Evolutionary conservation across 2,113 vertebrate species (phyloP), one percentile per base, ranked within the genome.

Genomic region (Labeo rohita): DNA sequence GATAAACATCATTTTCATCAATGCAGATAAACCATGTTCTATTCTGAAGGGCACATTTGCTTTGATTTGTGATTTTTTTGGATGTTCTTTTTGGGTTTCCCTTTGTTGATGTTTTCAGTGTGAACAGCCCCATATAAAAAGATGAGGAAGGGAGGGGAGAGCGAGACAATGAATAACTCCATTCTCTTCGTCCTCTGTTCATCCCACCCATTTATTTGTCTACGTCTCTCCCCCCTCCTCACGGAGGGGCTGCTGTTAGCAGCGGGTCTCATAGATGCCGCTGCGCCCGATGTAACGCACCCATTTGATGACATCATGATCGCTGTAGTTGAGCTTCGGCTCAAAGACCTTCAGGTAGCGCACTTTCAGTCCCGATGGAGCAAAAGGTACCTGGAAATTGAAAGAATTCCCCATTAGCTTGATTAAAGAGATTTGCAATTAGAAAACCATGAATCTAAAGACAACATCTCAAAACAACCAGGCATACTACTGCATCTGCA

Each of bases 261-360:
- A 99, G 92, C 98, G 97, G 2, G 98, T 99, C 95, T 99, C 98
- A 10, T 99, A 99, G 95, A 99, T 99, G 90, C 98, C 98, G 0
- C 98, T 99, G 90, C 98, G 96, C 88, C 98, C 98, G 11, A 99
- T 99, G 96, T 99, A 99, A 89, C 98, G 97, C 92, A 99, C 98
- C 98, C 98, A 99, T 98, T 99, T 99, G 90, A 99, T 98, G 92
- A 99, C 98, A 23, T 99, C 98, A 0, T 99, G 98, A 94, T 99
- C 98, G 94, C 98, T 99, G 97, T 99, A 99, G 96, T 99, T 99
- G 95, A 99, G 96, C 95, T 99, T 99, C 90, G 98, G 98, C 94
- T 99, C 98, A 85, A 99, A 99, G 89, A 99, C 98, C 95, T 99
- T 99, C 95, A 99, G 94, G 94, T 99, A 99, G 89, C 98, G 98